Evolutionary conservation across 1,140 invertebrate species (phyloP).

Genomic region (Lerema accius): DNA sequence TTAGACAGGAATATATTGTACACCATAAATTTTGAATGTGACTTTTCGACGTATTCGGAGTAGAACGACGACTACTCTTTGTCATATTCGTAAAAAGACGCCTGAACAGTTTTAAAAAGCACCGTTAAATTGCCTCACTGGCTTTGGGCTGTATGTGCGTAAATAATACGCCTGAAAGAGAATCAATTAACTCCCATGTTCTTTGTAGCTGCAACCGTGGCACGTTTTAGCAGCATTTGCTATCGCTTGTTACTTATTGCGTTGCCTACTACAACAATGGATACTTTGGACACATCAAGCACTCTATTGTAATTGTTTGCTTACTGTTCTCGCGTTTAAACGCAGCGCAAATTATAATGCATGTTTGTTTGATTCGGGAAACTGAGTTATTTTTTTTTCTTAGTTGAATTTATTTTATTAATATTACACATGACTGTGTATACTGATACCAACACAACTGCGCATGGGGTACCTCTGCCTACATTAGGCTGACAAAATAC

Average conservation of each 20-base stretch:
- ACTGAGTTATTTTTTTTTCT: slow-evolving; percentile 3
- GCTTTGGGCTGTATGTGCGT: neutral
- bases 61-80: slow-evolving; percentile 38
- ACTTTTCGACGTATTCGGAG: slow-evolving; percentile 41
- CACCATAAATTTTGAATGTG: slow-evolving; percentile 38
- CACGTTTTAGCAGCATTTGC: slow-evolving; percentile 13
- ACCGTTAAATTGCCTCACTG: neutral
- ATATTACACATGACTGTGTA: too few species aligned
- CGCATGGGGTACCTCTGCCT: neutral
- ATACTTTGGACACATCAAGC: slow-evolving; percentile 58
- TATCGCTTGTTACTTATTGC: slow-evolving; percentile 28
- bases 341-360: slow-evolving; percentile 29
- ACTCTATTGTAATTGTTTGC: slow-evolving; percentile 63
- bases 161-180: slow-evolving; percentile 4
- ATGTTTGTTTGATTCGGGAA: slow-evolving; percentile 1
- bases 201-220: slow-evolving; percentile 9
- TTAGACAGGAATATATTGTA: slow-evolving; percentile 44
- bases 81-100: slow-evolving; percentile 19
- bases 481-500: slow-evolving; percentile 33
- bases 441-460: neutral
- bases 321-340: slow-evolving; percentile 43
- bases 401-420: too few species aligned
- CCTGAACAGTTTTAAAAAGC: slow-evolving; percentile 11
- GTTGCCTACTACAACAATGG: slow-evolving; percentile 50
- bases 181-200: slow-evolving; percentile 23